A percentile compares a stretch with the other conserved stretches of the same genome.
These are phyloP conservation scores for Strix occidentalis DNA, from an alignment of 2,797 vertebrate species.

Conservation along the genomic window DNA sequence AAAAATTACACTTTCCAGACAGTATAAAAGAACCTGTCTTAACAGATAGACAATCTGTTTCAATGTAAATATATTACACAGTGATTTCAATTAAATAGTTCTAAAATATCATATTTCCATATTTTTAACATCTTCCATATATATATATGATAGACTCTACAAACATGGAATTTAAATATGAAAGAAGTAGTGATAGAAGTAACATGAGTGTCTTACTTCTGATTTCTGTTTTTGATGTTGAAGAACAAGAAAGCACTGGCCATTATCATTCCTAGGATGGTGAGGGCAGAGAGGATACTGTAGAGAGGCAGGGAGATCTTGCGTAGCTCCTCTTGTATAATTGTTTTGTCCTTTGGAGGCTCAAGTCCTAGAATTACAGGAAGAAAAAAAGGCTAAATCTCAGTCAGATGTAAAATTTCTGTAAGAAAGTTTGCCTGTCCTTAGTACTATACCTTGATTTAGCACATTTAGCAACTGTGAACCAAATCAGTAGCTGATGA, in stretches of 20 bases:
- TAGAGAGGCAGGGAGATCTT: conserved; percentile 97
- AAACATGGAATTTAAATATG: not conserved
- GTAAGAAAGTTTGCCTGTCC: not conserved
- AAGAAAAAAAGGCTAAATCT: not conserved
- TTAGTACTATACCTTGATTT: not conserved
- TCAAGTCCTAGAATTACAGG: conserved; percentile 83
- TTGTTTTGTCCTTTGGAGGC: conserved; percentile 95
- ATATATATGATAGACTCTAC: not conserved
- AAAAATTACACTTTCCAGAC: conserved; percentile 9
- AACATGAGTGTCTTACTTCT: conserved; percentile 83
- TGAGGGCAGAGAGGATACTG: conserved; percentile 97
- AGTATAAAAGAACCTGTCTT: conserved; percentile 14
- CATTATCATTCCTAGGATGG: conserved; percentile 98
- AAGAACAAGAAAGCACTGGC: conserved; percentile 98
- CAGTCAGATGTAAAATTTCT: not conserved
- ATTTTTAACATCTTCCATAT: not conserved
- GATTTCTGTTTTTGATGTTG: conserved; percentile 99
- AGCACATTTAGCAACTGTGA: not conserved
- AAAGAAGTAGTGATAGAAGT: not conserved
- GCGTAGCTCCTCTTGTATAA: conserved; percentile 91
- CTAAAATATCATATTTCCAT: not conserved
- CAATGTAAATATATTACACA: not conserved
- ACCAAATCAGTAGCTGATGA: not conserved
- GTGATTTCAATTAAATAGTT: conserved; percentile 4
- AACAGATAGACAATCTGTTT: not conserved